Conservation (phyloP, 2,797 vertebrate species). For the Ambastaia sidthimunki region DNA sequence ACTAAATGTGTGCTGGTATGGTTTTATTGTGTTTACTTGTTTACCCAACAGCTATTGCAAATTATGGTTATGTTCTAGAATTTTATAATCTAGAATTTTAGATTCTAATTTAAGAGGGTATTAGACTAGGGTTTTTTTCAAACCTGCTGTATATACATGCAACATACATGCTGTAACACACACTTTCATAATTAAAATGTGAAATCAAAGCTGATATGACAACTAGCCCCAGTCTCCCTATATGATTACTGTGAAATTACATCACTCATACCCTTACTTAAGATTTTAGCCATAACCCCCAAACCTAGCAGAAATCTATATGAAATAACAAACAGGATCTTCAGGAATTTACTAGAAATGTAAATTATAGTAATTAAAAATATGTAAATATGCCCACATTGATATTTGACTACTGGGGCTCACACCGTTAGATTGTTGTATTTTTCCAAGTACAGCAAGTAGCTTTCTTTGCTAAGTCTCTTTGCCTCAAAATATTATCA, state of each 20-base stretch:
- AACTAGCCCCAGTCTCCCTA: no score
- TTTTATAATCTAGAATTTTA: no score
- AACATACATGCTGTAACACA: no score
- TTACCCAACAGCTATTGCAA: background rate
- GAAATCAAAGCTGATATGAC: no score
- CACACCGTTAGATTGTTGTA: background rate
- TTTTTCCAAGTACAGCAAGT: background rate
- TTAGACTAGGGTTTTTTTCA: no score
- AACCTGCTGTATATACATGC: no score
- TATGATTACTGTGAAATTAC: no score
- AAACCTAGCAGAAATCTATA: background rate
- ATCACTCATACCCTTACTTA: background rate
- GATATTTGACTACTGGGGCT: background rate
- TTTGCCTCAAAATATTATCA: conserved; percentile 18
- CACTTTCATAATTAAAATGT: no score
- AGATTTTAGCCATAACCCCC: background rate
- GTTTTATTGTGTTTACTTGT: background rate
- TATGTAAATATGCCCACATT: background rate
- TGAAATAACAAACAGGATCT: background rate
- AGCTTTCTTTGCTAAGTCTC: background rate
- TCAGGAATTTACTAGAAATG: background rate
- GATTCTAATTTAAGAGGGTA: background rate
- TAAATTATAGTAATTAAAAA: background rate
- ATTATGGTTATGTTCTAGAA: no score
- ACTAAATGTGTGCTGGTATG: background rate